These are phyloP conservation scores for Orthosia cruda DNA, from an alignment of 2,888 invertebrate species.

Conservation along the genomic window DNA sequence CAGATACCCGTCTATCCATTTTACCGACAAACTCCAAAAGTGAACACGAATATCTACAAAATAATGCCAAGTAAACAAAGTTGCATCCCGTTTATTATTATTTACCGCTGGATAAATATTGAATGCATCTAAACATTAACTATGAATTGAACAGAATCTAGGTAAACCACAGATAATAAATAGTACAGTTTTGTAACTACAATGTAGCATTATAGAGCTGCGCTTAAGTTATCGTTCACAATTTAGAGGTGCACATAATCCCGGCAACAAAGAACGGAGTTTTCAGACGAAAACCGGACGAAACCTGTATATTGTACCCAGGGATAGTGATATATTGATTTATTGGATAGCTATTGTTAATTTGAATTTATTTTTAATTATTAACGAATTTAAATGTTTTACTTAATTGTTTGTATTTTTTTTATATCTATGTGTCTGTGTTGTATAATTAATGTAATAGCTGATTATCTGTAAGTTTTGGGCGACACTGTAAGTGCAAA, in stretches of 20 bases:
- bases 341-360: too few relatives aligned
- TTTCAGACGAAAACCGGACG: slow-evolving; percentile 28
- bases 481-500: too few relatives aligned
- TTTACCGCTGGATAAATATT: slow-evolving; percentile 36
- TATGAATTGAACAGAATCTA: slow-evolving; percentile 33
- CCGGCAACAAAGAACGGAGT: slow-evolving; percentile 33
- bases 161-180: slow-evolving; percentile 18
- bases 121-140: slow-evolving; percentile 19
- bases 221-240: slow-evolving; percentile 19
- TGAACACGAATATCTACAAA: neutral
- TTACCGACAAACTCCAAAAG: neutral
- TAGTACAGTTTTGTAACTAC: slow-evolving; percentile 31
- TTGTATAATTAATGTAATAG: too few relatives aligned
- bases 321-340: too few relatives aligned
- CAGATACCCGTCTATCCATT: neutral
- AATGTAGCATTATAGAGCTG: slow-evolving; percentile 27
- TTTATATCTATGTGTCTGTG: too few relatives aligned
- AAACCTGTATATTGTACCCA: too few relatives aligned
- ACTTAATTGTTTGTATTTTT: too few relatives aligned
- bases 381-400: too few relatives aligned
- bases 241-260: slow-evolving; percentile 38
- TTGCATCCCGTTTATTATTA: slow-evolving; percentile 3
- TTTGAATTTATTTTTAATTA: too few relatives aligned
- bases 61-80: neutral
- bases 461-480: too few relatives aligned